Evolutionary conservation across 2,113 vertebrate genomes (phyloP), one percentile per base, ranked within the genome.

Genomic region (Tylochromis polylepis): DNA sequence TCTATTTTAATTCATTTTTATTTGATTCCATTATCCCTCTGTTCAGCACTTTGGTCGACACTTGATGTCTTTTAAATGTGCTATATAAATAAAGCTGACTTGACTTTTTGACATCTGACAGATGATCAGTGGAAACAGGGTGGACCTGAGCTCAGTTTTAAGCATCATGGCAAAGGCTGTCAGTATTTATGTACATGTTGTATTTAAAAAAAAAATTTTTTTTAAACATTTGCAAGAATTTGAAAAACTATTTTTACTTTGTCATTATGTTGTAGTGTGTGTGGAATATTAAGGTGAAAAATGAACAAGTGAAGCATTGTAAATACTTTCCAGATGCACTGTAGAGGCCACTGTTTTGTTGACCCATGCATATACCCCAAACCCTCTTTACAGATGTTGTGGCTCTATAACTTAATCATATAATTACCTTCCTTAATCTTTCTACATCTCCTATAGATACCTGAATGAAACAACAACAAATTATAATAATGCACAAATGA

Each of bases 111-210:
- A 58, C 56, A 58, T 58, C 56, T 58, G 56, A 58, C 24, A 0
- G 24, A 27, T 57, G 11, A 57, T 57, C 56, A 57, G 22, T 57
- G 22, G 55, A 58, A 58, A 27, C 56, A 1, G 22, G 56, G 11
- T 57, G 6, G 22, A 57, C 55, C 55, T 57, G 22, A 57, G 22
- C 22, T 58, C 56, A 15, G 6, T 15, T 58, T 27, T 58, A 8
- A 27, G 22, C 24, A 58, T 27, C 24, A 8, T 2, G 22, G 0
- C 0, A 58, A 27, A 58, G 22, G 56, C 22, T 27, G 56, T 58
- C 56, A 58, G 6, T 27, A 3, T 12, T 27, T 27, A 27, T 5
- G 56, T 15, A 58, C 6, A 11, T 58, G 56, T 27, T 27, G 56
- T 27, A 15, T 2, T 27, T 57, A n/a, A n/a, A n/a, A n/a, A n/a